phyloP scores from a whole-genome alignment of 2,113 vertebrate genomes.

The Vanacampus margaritifer region DNA sequence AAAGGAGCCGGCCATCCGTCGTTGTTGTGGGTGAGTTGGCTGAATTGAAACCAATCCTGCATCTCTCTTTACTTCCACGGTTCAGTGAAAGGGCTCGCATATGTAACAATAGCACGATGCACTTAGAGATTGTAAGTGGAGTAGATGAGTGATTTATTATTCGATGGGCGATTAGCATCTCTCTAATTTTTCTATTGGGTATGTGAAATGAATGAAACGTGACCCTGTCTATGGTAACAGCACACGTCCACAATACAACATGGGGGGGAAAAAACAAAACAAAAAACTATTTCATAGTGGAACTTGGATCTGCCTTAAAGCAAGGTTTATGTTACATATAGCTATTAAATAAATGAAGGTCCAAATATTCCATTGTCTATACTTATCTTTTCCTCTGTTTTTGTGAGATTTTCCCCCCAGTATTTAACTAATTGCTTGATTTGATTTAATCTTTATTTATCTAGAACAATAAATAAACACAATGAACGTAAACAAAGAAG shows the following conservation, averaged over 20 bases:
- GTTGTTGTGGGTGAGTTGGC: constrained; percentile 73
- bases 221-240: constrained; percentile 12
- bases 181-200: constrained; percentile 18
- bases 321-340: background rate
- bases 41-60: constrained; percentile 25
- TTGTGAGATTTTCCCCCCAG: background rate
- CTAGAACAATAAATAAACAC: no score
- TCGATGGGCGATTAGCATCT: constrained; percentile 1
- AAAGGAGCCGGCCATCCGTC: constrained; percentile 59
- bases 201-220: constrained; percentile 49
- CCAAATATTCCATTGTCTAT: background rate
- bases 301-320: constrained; percentile 9
- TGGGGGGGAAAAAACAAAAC: background rate
- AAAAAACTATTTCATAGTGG: background rate
- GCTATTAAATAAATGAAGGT: background rate
- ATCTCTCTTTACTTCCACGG: constrained; percentile 6
- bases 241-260: constrained; percentile 1
- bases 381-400: background rate
- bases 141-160: background rate
- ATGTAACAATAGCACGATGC: background rate
- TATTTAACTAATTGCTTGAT: background rate
- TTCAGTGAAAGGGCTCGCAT: no score
- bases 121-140: background rate
- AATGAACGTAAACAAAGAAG: no score
- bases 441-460: no score